These are phyloP conservation scores for Mesocricetus auratus DNA, from an alignment of 2,113 vertebrate genomes.

Conservation along the genomic window DNA sequence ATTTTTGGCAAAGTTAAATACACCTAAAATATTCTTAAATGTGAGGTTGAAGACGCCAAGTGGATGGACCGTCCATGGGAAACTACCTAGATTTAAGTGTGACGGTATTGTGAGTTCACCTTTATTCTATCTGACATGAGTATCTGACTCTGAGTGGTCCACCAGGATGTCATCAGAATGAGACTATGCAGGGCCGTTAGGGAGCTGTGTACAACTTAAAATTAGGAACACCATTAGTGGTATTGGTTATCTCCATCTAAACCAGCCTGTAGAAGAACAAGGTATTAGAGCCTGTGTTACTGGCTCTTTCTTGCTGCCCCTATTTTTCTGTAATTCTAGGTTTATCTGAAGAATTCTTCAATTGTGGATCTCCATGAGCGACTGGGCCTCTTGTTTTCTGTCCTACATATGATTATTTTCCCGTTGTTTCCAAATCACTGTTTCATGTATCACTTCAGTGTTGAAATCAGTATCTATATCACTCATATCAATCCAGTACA, in stretches of 20 bases:
- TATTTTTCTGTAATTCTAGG: neutral
- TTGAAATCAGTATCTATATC: neutral
- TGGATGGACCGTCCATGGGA: rapidly evolving
- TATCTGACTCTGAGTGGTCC: neutral
- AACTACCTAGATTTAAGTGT: neutral
- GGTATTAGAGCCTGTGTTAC: neutral
- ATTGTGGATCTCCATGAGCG: neutral
- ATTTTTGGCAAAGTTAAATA: neutral
- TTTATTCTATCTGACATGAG: neutral
- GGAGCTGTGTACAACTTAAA: neutral
- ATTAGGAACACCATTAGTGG: rapidly evolving
- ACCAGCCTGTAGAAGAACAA: rapidly evolving
- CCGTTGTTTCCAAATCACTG: neutral
- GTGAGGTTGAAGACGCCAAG: neutral
- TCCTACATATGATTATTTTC: neutral
- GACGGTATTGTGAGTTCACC: neutral
- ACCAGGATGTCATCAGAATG: neutral
- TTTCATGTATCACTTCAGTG: neutral
- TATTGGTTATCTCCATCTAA: neutral
- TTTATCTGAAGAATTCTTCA: neutral
- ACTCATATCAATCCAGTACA: neutral
- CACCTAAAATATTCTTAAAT: neutral
- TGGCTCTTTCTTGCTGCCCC: no score
- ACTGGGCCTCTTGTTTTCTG: neutral
- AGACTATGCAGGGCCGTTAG: neutral